These are phyloP conservation scores for Leucania comma DNA, from an alignment of 2,888 invertebrate species.

Conservation along the genomic window DNA sequence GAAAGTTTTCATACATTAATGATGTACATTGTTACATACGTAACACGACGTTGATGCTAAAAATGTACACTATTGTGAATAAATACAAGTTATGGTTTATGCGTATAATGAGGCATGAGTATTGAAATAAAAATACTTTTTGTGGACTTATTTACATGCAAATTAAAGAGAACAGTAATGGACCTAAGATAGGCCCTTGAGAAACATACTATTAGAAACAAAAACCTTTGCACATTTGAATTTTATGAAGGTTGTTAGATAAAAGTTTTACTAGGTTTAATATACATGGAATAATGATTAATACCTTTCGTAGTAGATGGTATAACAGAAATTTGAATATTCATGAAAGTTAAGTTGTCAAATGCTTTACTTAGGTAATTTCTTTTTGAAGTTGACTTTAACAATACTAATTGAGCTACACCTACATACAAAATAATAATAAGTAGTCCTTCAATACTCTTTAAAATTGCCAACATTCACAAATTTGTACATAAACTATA, in stretches of 20 bases:
- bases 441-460: neutral
- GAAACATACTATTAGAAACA: neutral
- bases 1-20: conserved; percentile 54
- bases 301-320: neutral
- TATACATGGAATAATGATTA: neutral
- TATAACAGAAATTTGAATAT: neutral
- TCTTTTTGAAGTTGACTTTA: neutral
- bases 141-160: neutral
- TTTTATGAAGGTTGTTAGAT: no score
- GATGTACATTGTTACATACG: conserved; percentile 49
- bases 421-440: neutral
- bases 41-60: conserved; percentile 51
- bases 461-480: conserved; percentile 13
- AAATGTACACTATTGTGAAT: conserved; percentile 38
- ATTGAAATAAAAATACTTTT: conserved; percentile 4
- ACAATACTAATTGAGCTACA: neutral
- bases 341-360: neutral
- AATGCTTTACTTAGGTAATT: neutral
- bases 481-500: conserved; percentile 29
- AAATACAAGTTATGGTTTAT: neutral
- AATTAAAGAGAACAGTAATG: neutral
- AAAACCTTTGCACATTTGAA: neutral
- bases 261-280: neutral
- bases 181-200: conserved; percentile 1
- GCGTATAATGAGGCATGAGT: neutral